Evolutionary conservation across 2,797 vertebrate genomes (phyloP).

Genomic region (Anisognathus igniventris): DNA sequence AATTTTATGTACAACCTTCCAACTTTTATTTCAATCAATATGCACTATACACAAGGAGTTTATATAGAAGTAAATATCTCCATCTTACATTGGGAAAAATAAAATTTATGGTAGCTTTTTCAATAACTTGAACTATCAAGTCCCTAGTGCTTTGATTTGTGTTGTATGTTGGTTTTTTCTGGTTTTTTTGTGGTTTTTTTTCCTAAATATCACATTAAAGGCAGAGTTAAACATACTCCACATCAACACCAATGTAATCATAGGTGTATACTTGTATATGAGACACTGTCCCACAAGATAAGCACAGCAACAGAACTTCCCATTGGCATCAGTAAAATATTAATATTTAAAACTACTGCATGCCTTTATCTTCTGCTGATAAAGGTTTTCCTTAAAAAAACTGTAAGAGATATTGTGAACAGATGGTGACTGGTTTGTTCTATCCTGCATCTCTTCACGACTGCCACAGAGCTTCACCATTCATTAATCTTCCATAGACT

Average conservation of each 20-base stretch:
- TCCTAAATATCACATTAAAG: not conserved
- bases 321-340: constrained; percentile 69
- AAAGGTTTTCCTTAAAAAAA: constrained; percentile 89
- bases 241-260: not conserved
- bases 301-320: constrained; percentile 57
- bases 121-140: not conserved
- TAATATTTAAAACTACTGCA: constrained; percentile 76
- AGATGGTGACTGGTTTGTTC: constrained; percentile 93
- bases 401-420: constrained; percentile 90
- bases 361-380: constrained; percentile 85
- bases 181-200: fast-evolving
- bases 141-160: not conserved
- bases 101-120: not conserved
- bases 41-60: not conserved
- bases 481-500: constrained; percentile 99
- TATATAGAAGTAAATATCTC: not conserved
- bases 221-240: not conserved
- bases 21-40: not conserved
- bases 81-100: not conserved
- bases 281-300: not conserved
- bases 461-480: constrained; percentile 90
- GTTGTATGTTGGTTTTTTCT: fast-evolving
- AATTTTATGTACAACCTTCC: not conserved
- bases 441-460: constrained; percentile 90
- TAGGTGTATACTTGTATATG: not conserved